phyloP scores from a whole-genome alignment of 2,888 invertebrate species.

The Oligia strigilis region DNA sequence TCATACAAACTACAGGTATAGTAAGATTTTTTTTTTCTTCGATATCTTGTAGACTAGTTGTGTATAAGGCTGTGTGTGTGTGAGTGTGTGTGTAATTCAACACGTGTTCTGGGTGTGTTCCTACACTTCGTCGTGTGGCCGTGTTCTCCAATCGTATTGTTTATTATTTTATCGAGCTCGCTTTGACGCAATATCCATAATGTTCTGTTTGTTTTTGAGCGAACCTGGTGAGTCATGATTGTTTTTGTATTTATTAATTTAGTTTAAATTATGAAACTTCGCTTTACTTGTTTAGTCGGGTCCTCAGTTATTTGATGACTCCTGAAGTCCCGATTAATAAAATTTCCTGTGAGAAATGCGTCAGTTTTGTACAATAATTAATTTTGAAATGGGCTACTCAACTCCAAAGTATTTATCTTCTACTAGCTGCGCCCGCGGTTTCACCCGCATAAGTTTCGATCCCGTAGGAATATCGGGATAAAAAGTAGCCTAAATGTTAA shows the following conservation, averaged over 20 bases:
- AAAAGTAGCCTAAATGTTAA: no score
- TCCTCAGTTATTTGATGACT: not conserved
- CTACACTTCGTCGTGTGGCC: not conserved
- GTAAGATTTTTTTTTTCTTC: not conserved
- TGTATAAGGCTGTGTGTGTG: not conserved
- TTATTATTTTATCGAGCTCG: constrained; percentile 38
- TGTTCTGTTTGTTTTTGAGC: constrained; percentile 32
- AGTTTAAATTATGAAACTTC: not conserved
- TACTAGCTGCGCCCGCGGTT: no score
- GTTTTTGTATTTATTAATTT: constrained; percentile 22
- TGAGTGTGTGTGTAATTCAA: constrained; percentile 7
- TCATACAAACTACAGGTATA: not conserved
- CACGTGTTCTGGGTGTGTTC: constrained; percentile 32
- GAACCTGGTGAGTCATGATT: constrained; percentile 36
- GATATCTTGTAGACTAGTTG: not conserved
- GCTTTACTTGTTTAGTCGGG: not conserved
- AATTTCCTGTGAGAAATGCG: not conserved
- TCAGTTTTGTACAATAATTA: not conserved
- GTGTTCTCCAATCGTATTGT: constrained; percentile 26
- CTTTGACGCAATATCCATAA: constrained; percentile 43
- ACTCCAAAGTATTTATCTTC: no score
- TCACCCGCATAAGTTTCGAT: no score
- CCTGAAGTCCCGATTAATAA: not conserved
- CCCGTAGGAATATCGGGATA: no score
- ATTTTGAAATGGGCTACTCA: not conserved